A percentile compares a stretch with the other conserved stretches of the same genome.
phyloP scores from a whole-genome alignment of 2,113 vertebrate genomes.

The Bufo bufo region DNA sequence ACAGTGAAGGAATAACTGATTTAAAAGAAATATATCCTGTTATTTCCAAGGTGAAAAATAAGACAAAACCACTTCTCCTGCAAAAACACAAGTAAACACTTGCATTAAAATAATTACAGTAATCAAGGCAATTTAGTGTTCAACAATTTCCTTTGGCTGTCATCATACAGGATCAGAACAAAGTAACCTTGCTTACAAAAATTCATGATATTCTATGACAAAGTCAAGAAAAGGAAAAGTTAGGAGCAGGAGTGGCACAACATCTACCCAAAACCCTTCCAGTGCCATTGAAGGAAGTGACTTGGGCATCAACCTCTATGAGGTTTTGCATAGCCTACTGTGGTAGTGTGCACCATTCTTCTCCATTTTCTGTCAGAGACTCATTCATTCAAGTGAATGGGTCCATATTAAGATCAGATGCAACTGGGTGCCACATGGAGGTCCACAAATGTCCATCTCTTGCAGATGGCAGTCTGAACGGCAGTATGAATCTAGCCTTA shows the following conservation, averaged over 20 bases:
- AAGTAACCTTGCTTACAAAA: background rate
- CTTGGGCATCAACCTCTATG: too few relatives aligned
- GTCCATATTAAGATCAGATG: too few relatives aligned
- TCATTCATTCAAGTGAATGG: too few relatives aligned
- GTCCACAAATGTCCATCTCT: too few relatives aligned
- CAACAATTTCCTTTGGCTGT: background rate
- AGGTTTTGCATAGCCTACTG: too few relatives aligned
- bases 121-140: constrained; percentile 2
- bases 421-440: too few relatives aligned
- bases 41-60: background rate
- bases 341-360: too few relatives aligned
- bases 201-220: background rate
- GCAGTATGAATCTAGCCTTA: too few relatives aligned
- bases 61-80: background rate
- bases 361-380: too few relatives aligned
- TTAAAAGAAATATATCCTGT: background rate
- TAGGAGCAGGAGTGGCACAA: background rate
- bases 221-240: background rate
- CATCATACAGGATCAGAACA: background rate
- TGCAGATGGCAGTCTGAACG: too few relatives aligned
- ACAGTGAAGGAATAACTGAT: background rate
- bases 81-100: background rate
- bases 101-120: constrained; percentile 6
- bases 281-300: background rate
- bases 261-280: background rate